Evolutionary conservation across 2,888 invertebrate genomes (phyloP).

Genomic region (Pecten maximus): DNA sequence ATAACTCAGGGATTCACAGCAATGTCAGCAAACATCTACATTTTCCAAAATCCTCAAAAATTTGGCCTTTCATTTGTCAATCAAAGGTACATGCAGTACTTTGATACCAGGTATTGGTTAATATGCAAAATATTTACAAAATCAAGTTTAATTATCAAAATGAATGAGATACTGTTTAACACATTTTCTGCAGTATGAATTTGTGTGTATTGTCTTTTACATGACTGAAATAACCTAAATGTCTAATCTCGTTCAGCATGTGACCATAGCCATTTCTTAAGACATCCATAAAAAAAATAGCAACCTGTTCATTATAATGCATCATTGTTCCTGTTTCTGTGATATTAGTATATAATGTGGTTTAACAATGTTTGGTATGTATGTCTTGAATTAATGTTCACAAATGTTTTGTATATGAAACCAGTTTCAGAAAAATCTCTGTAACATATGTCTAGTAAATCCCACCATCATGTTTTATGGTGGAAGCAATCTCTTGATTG

Average conservation of each 20-base stretch:
- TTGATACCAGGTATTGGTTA: no score
- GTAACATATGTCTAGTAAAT: background rate
- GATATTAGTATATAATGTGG: background rate
- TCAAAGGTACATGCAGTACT: background rate
- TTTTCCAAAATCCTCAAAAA: background rate
- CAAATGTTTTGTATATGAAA: background rate
- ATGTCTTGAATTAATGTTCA: background rate
- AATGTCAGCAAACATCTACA: background rate
- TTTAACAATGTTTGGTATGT: background rate
- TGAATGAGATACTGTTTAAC: no score
- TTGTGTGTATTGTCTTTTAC: no score
- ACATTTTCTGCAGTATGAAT: no score
- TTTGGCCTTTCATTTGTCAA: background rate
- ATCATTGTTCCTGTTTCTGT: slow-evolving; percentile 2
- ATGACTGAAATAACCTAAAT: no score
- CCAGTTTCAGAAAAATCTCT: background rate
- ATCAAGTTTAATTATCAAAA: no score
- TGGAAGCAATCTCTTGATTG: background rate
- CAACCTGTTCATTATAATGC: background rate
- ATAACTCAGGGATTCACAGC: slow-evolving; percentile 11
- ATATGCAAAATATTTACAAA: no score
- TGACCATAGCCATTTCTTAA: background rate
- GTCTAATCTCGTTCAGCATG: no score
- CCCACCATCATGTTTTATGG: background rate
- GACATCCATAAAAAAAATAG: background rate